Evolutionary conservation across 1,140 invertebrate species (phyloP).

Genomic region (Scaptomyza hsui): DNA sequence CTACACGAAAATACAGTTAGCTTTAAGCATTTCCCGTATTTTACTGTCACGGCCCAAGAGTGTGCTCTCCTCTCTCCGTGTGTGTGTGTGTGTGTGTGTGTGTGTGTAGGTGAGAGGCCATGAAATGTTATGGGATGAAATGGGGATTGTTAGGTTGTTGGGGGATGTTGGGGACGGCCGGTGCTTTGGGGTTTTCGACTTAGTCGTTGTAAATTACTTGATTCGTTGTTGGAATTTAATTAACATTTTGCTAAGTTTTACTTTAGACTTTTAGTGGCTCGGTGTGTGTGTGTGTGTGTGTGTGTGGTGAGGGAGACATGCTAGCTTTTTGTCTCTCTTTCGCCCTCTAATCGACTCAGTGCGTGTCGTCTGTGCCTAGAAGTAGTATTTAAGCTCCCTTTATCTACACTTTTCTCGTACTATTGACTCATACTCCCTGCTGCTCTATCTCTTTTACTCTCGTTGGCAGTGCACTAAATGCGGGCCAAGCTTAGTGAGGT

Average conservation of each 20-base stretch:
- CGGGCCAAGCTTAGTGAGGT: slow-evolving; percentile 53
- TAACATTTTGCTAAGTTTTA: slow-evolving; percentile 83
- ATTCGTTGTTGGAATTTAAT: slow-evolving; percentile 82
- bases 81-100: slow-evolving; percentile 22
- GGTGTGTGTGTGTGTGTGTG: slow-evolving; percentile 13
- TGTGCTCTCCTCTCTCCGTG: slow-evolving; percentile 22
- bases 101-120: slow-evolving; percentile 28
- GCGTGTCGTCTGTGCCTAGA: neutral
- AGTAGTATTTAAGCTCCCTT: neutral
- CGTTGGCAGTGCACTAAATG: slow-evolving; percentile 41
- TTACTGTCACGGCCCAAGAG: slow-evolving; percentile 66
- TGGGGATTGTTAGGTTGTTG: too few species aligned
- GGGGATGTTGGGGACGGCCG: slow-evolving; percentile 23
- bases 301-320: neutral
- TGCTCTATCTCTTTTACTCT: neutral
- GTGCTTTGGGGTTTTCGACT: slow-evolving; percentile 79
- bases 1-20: slow-evolving; percentile 81
- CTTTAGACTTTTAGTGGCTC: slow-evolving; percentile 77
- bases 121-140: slow-evolving; percentile 25
- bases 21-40: slow-evolving; percentile 80
- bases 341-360: slow-evolving; percentile 9
- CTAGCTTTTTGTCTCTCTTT: slow-evolving; percentile 1
- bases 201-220: slow-evolving; percentile 82
- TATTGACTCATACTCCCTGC: neutral
- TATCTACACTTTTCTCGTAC: neutral